These are phyloP conservation scores for Copidosoma aretas DNA, from an alignment of 2,888 invertebrate genomes.

Conservation along the genomic window DNA sequence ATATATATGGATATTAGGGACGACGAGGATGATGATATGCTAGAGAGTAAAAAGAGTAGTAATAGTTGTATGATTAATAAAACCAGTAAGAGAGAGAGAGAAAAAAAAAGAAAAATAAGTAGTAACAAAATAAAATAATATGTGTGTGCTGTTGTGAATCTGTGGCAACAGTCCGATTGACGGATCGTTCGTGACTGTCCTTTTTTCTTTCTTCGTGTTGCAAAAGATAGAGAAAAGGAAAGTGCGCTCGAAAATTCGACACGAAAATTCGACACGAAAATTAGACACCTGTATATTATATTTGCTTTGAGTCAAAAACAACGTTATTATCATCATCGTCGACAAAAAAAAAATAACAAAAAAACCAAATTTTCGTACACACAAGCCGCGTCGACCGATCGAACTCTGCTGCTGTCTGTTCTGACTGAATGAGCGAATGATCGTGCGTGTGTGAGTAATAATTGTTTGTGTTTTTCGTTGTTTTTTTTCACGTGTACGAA, in stretches of 20 bases:
- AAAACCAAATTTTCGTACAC: conserved; percentile 23
- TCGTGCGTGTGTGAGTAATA: not conserved
- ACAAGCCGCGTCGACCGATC: conserved; percentile 44
- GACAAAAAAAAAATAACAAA: not conserved
- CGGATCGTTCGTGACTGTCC: not conserved
- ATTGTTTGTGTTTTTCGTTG: not conserved
- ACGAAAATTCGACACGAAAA: not conserved
- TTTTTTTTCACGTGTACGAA: not conserved
- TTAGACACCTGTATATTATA: too few relatives aligned
- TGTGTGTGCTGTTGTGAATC: conserved; percentile 18
- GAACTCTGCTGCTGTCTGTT: not conserved
- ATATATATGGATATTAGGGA: too few relatives aligned
- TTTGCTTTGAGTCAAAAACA: too few relatives aligned
- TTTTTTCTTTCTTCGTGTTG: too few relatives aligned
- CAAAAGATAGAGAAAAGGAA: not conserved
- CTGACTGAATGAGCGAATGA: not conserved
- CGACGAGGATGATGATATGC: too few relatives aligned
- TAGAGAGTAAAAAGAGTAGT: too few relatives aligned
- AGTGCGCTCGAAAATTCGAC: not conserved
- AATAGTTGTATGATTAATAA: too few relatives aligned
- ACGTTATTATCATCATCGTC: too few relatives aligned
- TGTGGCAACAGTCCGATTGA: not conserved
- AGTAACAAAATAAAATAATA: conserved; percentile 25
- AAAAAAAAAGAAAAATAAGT: conserved; percentile 17
- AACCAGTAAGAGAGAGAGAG: conserved; percentile 7